Evolutionary conservation across 1,140 invertebrate genomes (phyloP).

Genomic region (Megalopta genalis): DNA sequence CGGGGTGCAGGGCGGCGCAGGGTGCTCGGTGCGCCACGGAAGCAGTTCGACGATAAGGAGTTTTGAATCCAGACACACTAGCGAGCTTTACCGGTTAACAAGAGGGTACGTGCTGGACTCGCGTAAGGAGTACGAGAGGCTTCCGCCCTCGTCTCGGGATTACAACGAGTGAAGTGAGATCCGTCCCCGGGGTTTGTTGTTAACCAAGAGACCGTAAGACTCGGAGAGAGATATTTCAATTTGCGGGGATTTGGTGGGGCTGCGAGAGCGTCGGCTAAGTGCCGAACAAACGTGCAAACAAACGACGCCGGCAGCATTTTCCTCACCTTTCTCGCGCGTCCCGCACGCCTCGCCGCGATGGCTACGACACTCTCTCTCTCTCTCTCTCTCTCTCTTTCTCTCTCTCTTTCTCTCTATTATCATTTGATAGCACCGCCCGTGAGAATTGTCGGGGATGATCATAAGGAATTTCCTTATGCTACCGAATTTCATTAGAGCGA

Average conservation of each 20-base stretch:
- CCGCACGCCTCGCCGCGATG: too few relatives aligned
- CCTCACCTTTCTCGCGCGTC: conserved; percentile 33
- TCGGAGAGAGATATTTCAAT: conserved; percentile 72
- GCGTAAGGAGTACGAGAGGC: conserved; percentile 55
- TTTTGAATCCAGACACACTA: conserved; percentile 12
- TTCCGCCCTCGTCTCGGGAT: conserved; percentile 60
- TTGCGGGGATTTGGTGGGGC: conserved; percentile 67
- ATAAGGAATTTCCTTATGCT: neutral
- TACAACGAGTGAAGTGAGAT: conserved; percentile 68
- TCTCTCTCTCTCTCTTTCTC: too few relatives aligned
- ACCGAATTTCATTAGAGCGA: neutral
- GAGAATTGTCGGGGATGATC: conserved; percentile 26
- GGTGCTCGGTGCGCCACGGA: neutral
- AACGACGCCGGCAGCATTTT: conserved; percentile 59
- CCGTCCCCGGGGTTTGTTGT: conserved; percentile 70
- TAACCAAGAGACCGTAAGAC: conserved; percentile 67
- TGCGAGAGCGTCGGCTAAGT: conserved; percentile 62
- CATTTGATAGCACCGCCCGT: conserved; percentile 52
- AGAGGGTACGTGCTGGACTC: conserved; percentile 57
- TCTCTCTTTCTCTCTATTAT: conserved; percentile 56
- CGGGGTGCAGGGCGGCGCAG: too few relatives aligned
- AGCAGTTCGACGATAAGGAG: neutral
- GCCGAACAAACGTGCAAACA: conserved; percentile 70
- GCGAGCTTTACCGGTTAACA: neutral
- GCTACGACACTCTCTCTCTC: too few relatives aligned